phyloP scores from a whole-genome alignment of 2,888 invertebrate species.

The Poecilobothrus nobilitatus region DNA sequence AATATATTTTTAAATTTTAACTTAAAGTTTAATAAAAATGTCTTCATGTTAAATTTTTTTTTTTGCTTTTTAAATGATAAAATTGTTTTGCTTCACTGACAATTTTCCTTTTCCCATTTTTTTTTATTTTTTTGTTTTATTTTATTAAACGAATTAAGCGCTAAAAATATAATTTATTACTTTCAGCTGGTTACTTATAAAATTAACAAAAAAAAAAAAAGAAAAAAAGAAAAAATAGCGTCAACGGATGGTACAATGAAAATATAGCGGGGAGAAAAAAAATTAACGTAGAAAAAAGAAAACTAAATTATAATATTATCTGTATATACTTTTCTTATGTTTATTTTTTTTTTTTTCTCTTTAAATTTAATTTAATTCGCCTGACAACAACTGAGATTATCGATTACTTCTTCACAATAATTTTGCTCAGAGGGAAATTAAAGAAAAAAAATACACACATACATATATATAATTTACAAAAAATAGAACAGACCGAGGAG shows the following conservation, averaged over 20 bases:
- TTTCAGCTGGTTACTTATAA: constrained; percentile 4
- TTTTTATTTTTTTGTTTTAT: neutral
- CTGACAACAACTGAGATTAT: neutral
- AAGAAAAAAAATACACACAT: no score
- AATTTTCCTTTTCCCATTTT: no score
- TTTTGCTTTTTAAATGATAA: no score
- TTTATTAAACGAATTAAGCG: neutral
- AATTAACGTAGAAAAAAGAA: neutral
- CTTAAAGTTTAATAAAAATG: no score
- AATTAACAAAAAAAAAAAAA: neutral
- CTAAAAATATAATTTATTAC: constrained; percentile 6
- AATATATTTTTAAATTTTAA: no score
- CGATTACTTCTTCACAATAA: neutral
- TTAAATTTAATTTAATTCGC: neutral
- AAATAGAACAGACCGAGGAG: no score
- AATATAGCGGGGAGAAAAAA: neutral
- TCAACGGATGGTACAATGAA: no score
- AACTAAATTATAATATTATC: neutral
- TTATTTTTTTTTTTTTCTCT: neutral
- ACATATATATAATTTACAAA: no score
- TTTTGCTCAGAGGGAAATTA: no score
- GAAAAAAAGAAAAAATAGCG: neutral
- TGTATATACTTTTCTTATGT: no score
- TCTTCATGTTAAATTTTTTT: no score
- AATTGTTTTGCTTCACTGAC: no score